Base-by-base conservation (phyloP, 2,888 invertebrate genomes). In the Trilocha varians region DNA sequence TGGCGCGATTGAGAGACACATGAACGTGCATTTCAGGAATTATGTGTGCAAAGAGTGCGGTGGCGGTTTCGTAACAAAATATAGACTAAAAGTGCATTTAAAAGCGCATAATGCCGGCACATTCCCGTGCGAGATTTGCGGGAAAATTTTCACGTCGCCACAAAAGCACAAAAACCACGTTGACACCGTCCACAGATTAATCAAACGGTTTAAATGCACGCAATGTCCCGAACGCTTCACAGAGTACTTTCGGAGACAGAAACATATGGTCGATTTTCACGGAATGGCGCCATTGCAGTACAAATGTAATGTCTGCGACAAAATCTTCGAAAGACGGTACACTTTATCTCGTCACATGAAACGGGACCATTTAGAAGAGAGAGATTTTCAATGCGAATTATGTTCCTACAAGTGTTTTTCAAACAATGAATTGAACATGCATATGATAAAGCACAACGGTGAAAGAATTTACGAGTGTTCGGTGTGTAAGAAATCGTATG, bases 21-120 rank as follows among this genome's bases (percentile, higher is more conserved):
- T 83, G 83, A 82, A 82, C 5, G 68, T 70, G 0, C 83, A 83
- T 47, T 83, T 64, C 40, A 65, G 77, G 34, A 83, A 82, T 13
- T 78, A 74, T n/a, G 69, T 82, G 0, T 83, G 83, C 44, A 70
- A 70, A 13, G 71, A 74, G 8, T 83, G 83, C 34, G 82, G 80
- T 0, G 62, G 73, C 0, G 83, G 83, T 0, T 83, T 78, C 34
- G 69, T 78, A 0, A 83, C 80, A 0, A 73, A 70, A 47, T 75
- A 78, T 33, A 52, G 73, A 3, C 39, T 80, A 3, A 78, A 78
- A 54, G 73, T 77, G 0, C 82, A 82, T 17, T 51, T 59, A 0
- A 73, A 76, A 42, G 69, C 68, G 13, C 82, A 80, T 9, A 48
- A 57, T 0, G 62, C 54, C 0, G 78, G 77, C 0, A 56, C 32